Percentiles rank a stretch among this genome's conserved stretches.
These are phyloP conservation scores for Proales similis DNA, from an alignment of 1,140 invertebrate species.

Conservation along the genomic window DNA sequence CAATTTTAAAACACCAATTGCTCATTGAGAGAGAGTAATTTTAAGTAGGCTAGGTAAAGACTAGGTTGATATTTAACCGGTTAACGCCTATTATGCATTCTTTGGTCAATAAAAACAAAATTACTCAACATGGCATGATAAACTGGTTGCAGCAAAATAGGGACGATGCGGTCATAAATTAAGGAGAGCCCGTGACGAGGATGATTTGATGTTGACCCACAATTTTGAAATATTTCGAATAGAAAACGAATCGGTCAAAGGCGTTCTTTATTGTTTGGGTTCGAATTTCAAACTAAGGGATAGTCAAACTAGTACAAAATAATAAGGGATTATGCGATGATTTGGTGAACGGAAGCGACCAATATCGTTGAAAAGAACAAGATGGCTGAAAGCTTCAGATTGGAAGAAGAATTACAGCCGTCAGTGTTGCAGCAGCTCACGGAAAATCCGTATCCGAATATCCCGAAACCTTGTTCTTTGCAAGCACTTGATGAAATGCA, in stretches of 20 bases:
- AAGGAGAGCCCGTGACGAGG: not conserved
- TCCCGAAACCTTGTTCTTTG: not conserved
- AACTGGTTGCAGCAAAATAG: too few species aligned
- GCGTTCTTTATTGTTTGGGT: not conserved
- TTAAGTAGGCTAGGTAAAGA: too few species aligned
- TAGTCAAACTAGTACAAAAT: not conserved
- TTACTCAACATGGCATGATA: not conserved
- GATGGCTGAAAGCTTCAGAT: not conserved
- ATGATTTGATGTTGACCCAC: not conserved
- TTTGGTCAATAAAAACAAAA: not conserved
- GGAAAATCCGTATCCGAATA: slow-evolving; percentile 21
- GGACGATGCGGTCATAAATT: not conserved
- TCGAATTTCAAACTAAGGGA: not conserved
- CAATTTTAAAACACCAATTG: too few species aligned
- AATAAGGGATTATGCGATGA: not conserved
- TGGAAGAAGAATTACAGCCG: slow-evolving; percentile 9
- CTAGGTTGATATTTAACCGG: too few species aligned
- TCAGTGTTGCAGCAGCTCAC: slow-evolving; percentile 22
- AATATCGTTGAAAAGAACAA: too few species aligned
- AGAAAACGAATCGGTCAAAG: not conserved
- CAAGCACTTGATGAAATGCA: not conserved
- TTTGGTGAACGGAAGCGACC: too few species aligned
- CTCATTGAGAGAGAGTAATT: too few species aligned
- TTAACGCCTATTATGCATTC: too few species aligned
- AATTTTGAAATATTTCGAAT: not conserved